A percentile compares a stretch with the other conserved stretches of the same genome.
Evolutionary conservation across 1,140 invertebrate genomes (phyloP).

Genomic region (Watersipora subatra): DNA sequence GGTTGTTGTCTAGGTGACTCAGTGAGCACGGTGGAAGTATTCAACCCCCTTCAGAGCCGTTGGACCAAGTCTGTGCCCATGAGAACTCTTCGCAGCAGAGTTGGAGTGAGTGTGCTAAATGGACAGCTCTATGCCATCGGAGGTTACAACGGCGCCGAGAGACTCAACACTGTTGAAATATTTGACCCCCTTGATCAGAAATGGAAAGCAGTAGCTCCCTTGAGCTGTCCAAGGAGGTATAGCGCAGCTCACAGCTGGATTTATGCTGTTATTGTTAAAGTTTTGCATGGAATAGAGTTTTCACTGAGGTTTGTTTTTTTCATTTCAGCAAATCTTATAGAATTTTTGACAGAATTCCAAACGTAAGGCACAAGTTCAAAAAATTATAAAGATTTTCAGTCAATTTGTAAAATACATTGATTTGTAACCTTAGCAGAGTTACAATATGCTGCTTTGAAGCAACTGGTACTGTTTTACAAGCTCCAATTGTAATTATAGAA

Average conservation of each 20-base stretch:
- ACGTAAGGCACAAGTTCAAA: too few relatives aligned
- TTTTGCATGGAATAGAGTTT: conserved; percentile 6
- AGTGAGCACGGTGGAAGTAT: conserved; percentile 72
- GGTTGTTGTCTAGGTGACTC: conserved; percentile 53
- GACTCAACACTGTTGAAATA: conserved; percentile 72
- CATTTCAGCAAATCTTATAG: too few relatives aligned
- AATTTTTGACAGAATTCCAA: too few relatives aligned
- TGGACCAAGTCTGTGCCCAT: conserved; percentile 71
- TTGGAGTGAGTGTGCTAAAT: conserved; percentile 65
- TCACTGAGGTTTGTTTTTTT: conserved; percentile 6
- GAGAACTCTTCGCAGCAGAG: conserved; percentile 66
- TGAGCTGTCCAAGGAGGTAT: conserved; percentile 69
- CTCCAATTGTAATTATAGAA: too few relatives aligned
- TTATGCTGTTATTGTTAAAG: conserved; percentile 7
- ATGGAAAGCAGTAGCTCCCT: conserved; percentile 65
- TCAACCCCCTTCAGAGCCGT: conserved; percentile 55
- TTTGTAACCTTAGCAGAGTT: too few relatives aligned
- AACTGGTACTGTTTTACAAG: too few relatives aligned
- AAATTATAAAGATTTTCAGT: too few relatives aligned
- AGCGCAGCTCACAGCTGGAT: too few relatives aligned
- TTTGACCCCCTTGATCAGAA: conserved; percentile 59
- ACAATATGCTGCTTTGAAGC: too few relatives aligned
- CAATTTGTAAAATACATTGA: too few relatives aligned
- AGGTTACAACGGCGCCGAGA: conserved; percentile 64
- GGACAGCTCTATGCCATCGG: conserved; percentile 44